phyloP scores from a whole-genome alignment of 2,888 invertebrate species.

The Harpalus rufipes region DNA sequence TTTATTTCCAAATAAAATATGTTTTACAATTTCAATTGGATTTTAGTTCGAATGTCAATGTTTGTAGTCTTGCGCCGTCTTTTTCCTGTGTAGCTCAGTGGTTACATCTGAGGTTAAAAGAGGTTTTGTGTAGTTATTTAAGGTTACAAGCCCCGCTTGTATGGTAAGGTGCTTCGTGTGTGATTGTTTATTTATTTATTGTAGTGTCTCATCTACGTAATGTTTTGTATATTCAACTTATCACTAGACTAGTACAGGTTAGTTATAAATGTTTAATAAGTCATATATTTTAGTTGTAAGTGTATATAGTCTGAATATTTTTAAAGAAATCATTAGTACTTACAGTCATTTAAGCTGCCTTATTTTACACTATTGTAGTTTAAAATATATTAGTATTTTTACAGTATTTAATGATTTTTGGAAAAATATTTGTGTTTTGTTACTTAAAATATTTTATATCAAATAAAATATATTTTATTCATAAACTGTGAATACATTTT shows the following conservation, averaged over 20 bases:
- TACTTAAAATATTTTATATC: conserved; percentile 7
- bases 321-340: conserved; percentile 25
- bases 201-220: conserved; percentile 17
- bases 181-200: conserved; percentile 52
- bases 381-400: conserved; percentile 1
- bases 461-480: conserved; percentile 4
- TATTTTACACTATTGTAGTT: conserved; percentile 13
- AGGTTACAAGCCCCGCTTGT: conserved; percentile 39
- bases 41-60: conserved; percentile 12
- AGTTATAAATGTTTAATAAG: conserved; percentile 4
- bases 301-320: conserved; percentile 4
- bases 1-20: neutral
- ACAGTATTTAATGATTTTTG: conserved; percentile 4
- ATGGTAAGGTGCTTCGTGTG: conserved; percentile 46
- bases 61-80: conserved; percentile 18
- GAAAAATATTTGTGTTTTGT: conserved; percentile 3
- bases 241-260: conserved; percentile 3
- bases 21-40: neutral
- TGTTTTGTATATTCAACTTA: conserved; percentile 33
- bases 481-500: neutral
- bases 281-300: conserved; percentile 12
- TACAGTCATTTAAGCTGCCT: conserved; percentile 42
- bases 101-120: conserved; percentile 43
- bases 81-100: conserved; percentile 36
- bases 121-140: conserved; percentile 4